Evolutionary conservation across 2,797 vertebrate species (phyloP), one percentile per base, ranked within the genome.

Genomic region (Amblyopsis hoosieri): DNA sequence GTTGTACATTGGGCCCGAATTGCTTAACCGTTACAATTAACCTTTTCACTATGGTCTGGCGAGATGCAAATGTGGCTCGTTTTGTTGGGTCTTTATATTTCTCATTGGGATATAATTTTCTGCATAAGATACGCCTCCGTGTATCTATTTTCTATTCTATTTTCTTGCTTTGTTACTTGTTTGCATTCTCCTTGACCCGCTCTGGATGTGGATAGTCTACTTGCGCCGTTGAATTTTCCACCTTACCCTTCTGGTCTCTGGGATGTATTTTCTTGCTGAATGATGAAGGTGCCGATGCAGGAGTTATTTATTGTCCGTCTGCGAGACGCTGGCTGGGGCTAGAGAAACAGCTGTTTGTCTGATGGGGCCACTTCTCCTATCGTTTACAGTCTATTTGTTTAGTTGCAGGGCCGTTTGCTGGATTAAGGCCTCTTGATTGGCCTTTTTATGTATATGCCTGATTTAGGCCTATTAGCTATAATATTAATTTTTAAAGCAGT

Each of bases 261-360:
- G 54, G 67, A 45, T 45, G 54, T 13, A 59, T 55, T 63, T 76
- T 79, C 68, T 75, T 69, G 76, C 51, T 64, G 71, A 79, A 53
- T 75, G 79, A 78, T 79, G 75, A 69, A 74, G 61, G 57, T 77
- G 54, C 57, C 45, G 42, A 19, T 61, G 59, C 42, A 71, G 19
- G 9, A 8, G 57, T 64, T 83, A 73, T 81, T 87, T 78, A 69
- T 74, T 72, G 62, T 14, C 62, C 69, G 62, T 63, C 47, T 70
- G 59, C 45, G 59, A 50, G 13, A 13, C 11, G 2, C n/a, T 10
- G 45, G 4, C 5, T 13, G 12, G 19, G 8, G 10, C 19, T 7
- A 13, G 12, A 58, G 61, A 71, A 75, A 68, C 82, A 81, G 60
- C 64, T 81, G 80, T 23, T 54, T 37, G 8, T 53, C 17, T 71